phyloP scores from a whole-genome alignment of 2,113 vertebrate genomes.

The Pterocles orientalis region DNA sequence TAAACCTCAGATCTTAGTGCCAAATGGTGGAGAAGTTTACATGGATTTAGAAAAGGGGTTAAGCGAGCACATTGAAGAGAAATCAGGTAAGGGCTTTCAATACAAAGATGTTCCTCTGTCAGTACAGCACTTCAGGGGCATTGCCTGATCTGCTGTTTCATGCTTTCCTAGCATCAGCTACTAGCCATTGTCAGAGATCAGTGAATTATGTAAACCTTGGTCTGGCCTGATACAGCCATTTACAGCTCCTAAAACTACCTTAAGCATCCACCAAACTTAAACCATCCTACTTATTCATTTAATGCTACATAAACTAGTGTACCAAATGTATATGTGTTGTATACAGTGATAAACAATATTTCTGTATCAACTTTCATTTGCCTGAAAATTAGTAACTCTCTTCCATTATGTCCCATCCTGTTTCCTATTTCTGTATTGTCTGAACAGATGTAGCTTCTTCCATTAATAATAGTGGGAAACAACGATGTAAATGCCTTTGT shows the following conservation, averaged over 20 bases:
- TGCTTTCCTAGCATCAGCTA: neutral
- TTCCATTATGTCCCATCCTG: neutral
- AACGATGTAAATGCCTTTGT: neutral
- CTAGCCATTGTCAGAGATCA: neutral
- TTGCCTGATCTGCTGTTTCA: neutral
- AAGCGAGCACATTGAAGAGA: neutral
- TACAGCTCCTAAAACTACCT: neutral
- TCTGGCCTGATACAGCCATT: neutral
- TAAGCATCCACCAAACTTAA: neutral
- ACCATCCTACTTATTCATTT: neutral
- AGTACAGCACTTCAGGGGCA: rapidly evolving
- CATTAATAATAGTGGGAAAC: neutral
- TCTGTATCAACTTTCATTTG: neutral
- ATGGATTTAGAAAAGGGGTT: neutral
- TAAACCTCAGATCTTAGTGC: neutral
- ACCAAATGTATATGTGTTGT: neutral
- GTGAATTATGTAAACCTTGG: neutral
- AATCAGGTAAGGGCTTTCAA: neutral
- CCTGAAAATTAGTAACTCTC: neutral
- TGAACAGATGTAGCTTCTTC: neutral
- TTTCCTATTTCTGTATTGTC: neutral
- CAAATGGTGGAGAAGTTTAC: neutral
- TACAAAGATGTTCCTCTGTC: neutral
- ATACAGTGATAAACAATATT: neutral
- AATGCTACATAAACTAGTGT: neutral